Evolutionary conservation across 2,888 invertebrate genomes (phyloP), one percentile per base, ranked within the genome.

Genomic region (Fragum fragum): DNA sequence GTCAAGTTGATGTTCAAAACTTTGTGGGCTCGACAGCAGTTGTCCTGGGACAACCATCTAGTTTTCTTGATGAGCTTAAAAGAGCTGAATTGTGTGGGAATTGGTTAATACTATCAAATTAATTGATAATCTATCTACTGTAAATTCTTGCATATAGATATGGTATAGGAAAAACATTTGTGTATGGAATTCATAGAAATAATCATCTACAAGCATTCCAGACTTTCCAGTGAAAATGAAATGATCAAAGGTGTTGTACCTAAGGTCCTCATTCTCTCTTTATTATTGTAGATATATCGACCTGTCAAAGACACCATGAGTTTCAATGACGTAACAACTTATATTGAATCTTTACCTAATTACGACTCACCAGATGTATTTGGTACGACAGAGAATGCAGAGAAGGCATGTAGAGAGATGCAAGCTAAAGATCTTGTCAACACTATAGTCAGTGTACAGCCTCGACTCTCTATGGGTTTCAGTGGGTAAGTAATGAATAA

Each of bases 371-470:
- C 94, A 1, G 92, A 93, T 70, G 81, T 94, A 75, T 94, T 94
- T 89, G 94, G 94, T 11, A 94, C 94, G 94, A 93, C 92, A 57
- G 90, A 90, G 52, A 94, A 93, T 86, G 94, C 94, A 0, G 93
- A 94, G 86, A 93, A 92, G 79, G 92, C 94, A 0, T 93, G 91
- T 81, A 88, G 93, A 66, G 93, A 93, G 85, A 77, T 86, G 18
- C 93, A 93, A 81, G 94, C 93, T 18, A 83, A 83, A 9, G 86
- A 89, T 5, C 84, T 94, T 21, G 86, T 94, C 11, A 91, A 92
- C 29, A 93, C 92, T 14, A 90, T 94, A 14, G 85, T 92, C 57
- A 90, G 90, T 81, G 91, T 94, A 14, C 94, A 94, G 81, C 94
- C 94, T 18, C 83, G 91, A 53, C 78, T 93, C n/a, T 87, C 91